Conservation (phyloP, 2,113 vertebrate species). For the Edolisoma coerulescens region DNA sequence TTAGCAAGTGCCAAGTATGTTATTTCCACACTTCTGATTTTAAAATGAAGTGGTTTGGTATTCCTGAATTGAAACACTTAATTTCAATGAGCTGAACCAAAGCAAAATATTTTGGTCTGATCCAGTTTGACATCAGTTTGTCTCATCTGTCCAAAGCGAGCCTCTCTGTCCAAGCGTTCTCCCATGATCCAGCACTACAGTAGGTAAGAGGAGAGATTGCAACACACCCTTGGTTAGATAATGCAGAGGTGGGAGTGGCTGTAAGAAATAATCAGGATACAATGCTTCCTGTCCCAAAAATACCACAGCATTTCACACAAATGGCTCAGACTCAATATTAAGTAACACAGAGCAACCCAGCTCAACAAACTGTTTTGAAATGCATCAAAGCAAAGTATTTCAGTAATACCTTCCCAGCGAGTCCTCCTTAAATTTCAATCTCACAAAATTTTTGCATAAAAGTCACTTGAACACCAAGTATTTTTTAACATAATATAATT, state of each 20-base stretch:
- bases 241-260: background rate
- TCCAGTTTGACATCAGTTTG: background rate
- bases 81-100: background rate
- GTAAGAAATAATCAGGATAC: background rate
- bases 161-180: background rate
- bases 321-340: background rate
- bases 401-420: background rate
- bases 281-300: background rate
- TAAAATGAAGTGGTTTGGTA: background rate
- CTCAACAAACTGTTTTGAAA: slow-evolving; percentile 24
- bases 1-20: background rate
- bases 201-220: background rate
- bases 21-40: background rate
- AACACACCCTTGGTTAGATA: background rate
- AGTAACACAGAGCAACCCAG: background rate
- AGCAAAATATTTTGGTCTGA: background rate
- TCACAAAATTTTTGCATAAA: background rate
- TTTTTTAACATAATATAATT: slow-evolving; percentile 54
- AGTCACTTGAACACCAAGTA: slow-evolving; percentile 35
- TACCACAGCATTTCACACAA: background rate
- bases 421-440: background rate
- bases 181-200: background rate
- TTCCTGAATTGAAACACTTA: background rate
- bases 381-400: slow-evolving; percentile 22
- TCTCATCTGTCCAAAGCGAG: background rate